Evolutionary conservation across 2,888 invertebrate species (phyloP).

Genomic region (Ochropacha duplaris): DNA sequence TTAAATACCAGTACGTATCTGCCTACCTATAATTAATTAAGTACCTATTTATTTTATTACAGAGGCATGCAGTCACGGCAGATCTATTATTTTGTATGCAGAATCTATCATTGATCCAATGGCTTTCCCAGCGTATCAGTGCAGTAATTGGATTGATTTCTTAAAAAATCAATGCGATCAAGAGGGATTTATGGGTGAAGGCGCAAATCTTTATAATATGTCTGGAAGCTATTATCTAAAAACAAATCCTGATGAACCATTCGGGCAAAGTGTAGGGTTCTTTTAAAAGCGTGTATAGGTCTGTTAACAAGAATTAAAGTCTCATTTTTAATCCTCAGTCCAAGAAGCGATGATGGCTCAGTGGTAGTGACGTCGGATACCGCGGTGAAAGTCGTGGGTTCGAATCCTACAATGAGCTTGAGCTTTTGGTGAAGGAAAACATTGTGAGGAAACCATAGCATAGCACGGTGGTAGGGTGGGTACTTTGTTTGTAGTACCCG

Average conservation of each 20-base stretch:
- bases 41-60: constrained; percentile 38
- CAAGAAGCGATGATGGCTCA: no score
- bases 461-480: no score
- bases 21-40: no score
- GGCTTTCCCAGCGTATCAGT: constrained; percentile 80
- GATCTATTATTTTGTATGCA: constrained; percentile 83
- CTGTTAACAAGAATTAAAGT: no score
- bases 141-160: constrained; percentile 69
- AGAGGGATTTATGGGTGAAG: constrained; percentile 81
- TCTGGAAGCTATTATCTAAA: constrained; percentile 82
- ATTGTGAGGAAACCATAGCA: no score
- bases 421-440: no score
- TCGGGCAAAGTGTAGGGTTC: constrained; percentile 46
- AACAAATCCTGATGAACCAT: constrained; percentile 80
- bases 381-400: no score
- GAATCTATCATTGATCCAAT: constrained; percentile 82
- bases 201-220: constrained; percentile 48
- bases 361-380: no score
- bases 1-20: no score
- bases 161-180: constrained; percentile 38
- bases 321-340: no score
- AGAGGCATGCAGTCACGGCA: constrained; percentile 87
- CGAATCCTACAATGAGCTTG: no score
- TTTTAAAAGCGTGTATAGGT: background rate
- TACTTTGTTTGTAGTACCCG: no score